Base-by-base conservation (phyloP, 2,888 invertebrate species). In the Atethmia centrago region DNA sequence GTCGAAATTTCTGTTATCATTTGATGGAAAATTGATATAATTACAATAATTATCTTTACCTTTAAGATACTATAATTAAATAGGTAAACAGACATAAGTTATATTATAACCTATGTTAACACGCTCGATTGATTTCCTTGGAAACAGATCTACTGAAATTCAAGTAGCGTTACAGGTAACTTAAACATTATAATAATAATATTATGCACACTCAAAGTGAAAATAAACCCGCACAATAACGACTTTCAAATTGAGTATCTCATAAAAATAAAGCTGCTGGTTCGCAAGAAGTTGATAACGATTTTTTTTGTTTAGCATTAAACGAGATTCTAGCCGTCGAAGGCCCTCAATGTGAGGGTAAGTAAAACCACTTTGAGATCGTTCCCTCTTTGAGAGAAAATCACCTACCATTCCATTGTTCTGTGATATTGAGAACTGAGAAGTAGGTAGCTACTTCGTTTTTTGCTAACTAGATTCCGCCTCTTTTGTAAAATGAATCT, bases 291-390 rank as follows among this genome's bases (percentile, higher is more conserved):
- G 71, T 65, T 53, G 69, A 77, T 79, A 85, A 82, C 61, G 61
- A 63, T 71, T 84, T 77, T n/a, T 79, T 72, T 80, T 80, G 77
- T 81, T 87, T 82, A 80, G 70, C 79, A 78, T 82, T 74, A 85
- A 88, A 87, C 72, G 71, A 78, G 66, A 47, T 77, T 80, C 70
- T 68, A 79, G 64, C 40, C 69, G 51, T 66, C 59, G 68, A 65
- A 72, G 51, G 70, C 69, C 61, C 74, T 77, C 53, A 47, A 66
- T 69, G 49, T 51, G 51, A 71, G 70, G 69, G 70, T 77, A 19
- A 85, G 80, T 82, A 82, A 79, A 86, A 87, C 74, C 73, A 79
- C 84, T 83, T 84, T 76, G 71, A 78, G 68, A 79, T 66, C 71
- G 71, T 64, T 74, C 51, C 31, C 49, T 49, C 80, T 86, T 82